Conservation (phyloP, 2,113 vertebrate species). For the Smithornis capensis region DNA sequence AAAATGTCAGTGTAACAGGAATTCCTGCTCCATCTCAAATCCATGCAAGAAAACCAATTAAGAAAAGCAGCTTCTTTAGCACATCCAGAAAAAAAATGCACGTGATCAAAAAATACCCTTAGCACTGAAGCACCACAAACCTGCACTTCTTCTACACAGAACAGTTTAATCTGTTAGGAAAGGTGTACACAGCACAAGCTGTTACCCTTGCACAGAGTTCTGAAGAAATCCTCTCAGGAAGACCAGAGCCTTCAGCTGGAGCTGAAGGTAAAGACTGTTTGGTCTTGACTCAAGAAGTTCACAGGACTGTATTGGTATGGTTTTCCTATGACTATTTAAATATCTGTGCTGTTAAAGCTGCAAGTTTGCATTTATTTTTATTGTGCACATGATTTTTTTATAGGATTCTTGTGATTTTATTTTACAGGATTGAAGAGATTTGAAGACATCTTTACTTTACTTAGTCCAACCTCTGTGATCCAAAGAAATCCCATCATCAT, state of each 20-base stretch:
- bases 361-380: neutral
- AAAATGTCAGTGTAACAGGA: neutral
- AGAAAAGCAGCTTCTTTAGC: neutral
- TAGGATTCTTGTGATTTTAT: neutral
- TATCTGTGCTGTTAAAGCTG: neutral
- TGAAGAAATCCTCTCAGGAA: neutral
- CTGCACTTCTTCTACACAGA: neutral
- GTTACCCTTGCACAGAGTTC: neutral
- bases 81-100: neutral
- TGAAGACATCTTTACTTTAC: neutral
- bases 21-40: neutral
- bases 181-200: neutral
- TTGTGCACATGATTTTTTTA: neutral
- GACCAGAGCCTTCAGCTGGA: neutral
- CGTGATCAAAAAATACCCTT: neutral
- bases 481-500: neutral
- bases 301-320: neutral
- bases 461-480: neutral
- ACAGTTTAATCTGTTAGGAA: neutral
- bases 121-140: neutral
- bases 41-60: neutral
- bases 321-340: neutral
- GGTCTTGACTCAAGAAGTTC: neutral
- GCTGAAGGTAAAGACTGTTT: neutral
- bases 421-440: neutral